Conservation (phyloP, 2,888 invertebrate species). For the Agrochola lota region DNA sequence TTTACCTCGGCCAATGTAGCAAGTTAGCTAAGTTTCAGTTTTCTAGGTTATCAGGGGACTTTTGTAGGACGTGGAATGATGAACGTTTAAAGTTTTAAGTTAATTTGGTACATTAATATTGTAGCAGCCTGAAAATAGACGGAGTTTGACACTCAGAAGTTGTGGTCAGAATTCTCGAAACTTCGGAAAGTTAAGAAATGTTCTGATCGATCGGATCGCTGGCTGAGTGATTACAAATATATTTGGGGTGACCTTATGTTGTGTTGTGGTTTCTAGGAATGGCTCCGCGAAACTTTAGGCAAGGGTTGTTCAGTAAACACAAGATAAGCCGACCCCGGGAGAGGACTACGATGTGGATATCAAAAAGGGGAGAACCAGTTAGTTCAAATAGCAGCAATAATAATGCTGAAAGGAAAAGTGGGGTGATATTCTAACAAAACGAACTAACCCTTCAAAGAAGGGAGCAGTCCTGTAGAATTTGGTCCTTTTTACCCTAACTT, state of each 20-base stretch:
- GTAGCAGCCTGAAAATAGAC: constrained; percentile 38
- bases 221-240: constrained; percentile 30
- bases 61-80: constrained; percentile 32
- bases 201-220: constrained; percentile 37
- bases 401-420: background rate
- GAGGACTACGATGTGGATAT: background rate
- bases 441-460: background rate
- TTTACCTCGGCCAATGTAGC: constrained; percentile 41
- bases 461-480: background rate
- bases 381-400: background rate
- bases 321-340: background rate
- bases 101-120: constrained; percentile 58
- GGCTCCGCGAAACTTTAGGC: constrained; percentile 7
- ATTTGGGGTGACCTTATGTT: constrained; percentile 28
- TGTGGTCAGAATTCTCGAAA: constrained; percentile 19
- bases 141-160: constrained; percentile 16
- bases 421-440: no score
- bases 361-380: background rate
- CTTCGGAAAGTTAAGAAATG: constrained; percentile 24
- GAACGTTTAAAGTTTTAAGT: constrained; percentile 43
- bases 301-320: constrained; percentile 10
- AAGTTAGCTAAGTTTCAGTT: constrained; percentile 53
- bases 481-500: background rate
- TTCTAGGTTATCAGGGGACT: constrained; percentile 53
- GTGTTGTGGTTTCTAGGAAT: constrained; percentile 21